Percentiles rank a stretch among this genome's conserved stretches.
Conservation (phyloP, 2,797 vertebrate species). For the Botia kubotai region DNA sequence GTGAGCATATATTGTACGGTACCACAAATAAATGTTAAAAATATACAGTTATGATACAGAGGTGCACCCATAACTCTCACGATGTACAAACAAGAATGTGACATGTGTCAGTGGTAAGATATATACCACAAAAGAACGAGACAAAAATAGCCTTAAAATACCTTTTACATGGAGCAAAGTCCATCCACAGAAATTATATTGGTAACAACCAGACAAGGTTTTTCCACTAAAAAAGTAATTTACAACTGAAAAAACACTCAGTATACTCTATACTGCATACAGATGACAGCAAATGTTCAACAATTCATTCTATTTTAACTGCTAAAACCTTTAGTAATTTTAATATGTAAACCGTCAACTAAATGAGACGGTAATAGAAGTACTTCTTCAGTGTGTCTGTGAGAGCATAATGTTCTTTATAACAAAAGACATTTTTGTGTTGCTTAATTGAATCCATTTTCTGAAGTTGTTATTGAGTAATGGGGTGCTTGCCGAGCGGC, state of each 20-base stretch:
- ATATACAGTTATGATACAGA: background rate
- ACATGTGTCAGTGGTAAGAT: background rate
- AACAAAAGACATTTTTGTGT: constrained; percentile 12
- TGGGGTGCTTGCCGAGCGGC: constrained; percentile 31
- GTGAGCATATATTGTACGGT: background rate
- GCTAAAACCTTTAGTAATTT: background rate
- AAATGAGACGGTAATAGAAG: background rate
- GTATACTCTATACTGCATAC: too few relatives aligned
- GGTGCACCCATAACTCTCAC: background rate
- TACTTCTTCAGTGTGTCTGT: background rate
- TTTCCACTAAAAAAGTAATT: background rate
- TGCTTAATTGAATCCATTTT: constrained; percentile 39
- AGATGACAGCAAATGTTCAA: background rate
- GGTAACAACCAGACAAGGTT: background rate
- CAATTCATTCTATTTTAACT: background rate
- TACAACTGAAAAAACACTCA: background rate
- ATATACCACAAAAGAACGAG: background rate
- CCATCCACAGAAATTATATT: background rate
- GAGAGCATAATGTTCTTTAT: background rate
- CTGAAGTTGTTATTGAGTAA: constrained; percentile 48
- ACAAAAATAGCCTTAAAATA: background rate
- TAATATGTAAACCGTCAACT: background rate
- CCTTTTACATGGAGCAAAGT: background rate
- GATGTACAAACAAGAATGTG: background rate
- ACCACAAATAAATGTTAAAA: background rate